These are phyloP conservation scores for Muntiacus reevesi DNA, from an alignment of 2,113 vertebrate genomes.

Conservation along the genomic window DNA sequence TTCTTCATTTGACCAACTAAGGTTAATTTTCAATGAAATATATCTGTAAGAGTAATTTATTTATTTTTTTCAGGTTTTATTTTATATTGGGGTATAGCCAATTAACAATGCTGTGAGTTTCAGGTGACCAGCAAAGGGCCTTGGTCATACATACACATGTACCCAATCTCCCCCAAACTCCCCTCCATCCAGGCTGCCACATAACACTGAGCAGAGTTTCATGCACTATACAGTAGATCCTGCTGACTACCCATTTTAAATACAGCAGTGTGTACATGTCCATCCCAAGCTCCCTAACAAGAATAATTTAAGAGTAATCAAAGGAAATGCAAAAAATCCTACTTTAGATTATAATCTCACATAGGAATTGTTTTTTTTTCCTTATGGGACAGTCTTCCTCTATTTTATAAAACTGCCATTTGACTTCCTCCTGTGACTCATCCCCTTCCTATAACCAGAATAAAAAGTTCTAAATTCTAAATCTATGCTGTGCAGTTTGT, in stretches of 20 bases:
- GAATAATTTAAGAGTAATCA: background rate
- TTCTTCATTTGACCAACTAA: background rate
- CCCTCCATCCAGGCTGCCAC: background rate
- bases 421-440: background rate
- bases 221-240: background rate
- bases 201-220: background rate
- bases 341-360: constrained; percentile 44
- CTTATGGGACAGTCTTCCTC: constrained; percentile 12
- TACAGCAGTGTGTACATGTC: background rate
- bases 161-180: background rate
- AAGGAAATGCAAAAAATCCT: constrained; percentile 15
- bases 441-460: background rate
- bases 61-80: background rate
- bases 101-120: background rate
- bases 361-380: background rate
- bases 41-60: background rate
- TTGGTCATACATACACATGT: background rate
- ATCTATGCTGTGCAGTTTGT: background rate
- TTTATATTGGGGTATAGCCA: background rate
- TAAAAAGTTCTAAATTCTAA: background rate
- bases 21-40: background rate
- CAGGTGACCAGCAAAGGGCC: background rate
- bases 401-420: constrained; percentile 11
- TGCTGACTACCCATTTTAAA: background rate
- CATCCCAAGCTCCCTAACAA: background rate